Evolutionary conservation across 1,140 invertebrate genomes (phyloP), one percentile per base, ranked within the genome.

Genomic region (Tribolium castaneum): DNA sequence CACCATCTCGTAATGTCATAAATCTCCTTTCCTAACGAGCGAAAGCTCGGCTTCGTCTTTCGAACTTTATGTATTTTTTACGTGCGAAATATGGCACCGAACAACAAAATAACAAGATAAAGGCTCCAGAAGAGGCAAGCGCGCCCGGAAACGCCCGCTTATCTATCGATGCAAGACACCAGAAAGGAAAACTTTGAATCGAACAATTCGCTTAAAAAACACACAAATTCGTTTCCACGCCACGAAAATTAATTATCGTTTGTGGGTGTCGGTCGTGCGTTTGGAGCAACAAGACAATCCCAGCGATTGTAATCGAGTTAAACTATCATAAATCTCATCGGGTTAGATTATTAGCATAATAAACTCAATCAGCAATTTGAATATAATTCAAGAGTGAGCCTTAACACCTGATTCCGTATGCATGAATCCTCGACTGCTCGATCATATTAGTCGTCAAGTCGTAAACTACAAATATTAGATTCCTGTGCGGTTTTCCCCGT

Each of bases 391-490:
- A 35, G 71, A 39, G 30, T 73, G 54, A 35, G 71, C 71, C 71
- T 73, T 73, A 73, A 54, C 71, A 73, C 71, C 71, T 73, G 71
- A 73, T 73, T 73, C 71, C 50, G 49, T 73, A 73, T 73, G 71
- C 71, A 73, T 73, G 71, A 73, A 73, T 73, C 71, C 71, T 73
- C 25, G 49, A 73, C 12, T 73, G 49, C 71, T 73, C 71, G 71
- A 73, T 73, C 71, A 73, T 73, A 73, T 73, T 73, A 73, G 50
- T 39, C 71, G 71, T 54, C 50, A 73, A 73, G 19, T 73, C 49
- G 71, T 73, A 73, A 73, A 73, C 71, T 73, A 52, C 71, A 73
- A 73, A 73, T 73, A 73, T 73, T 73, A 73, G 71, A 73, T 73
- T 73, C 71, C 25, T 22, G 16, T 34, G 50, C 13, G 50, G 71